Evolutionary conservation across 2,888 invertebrate genomes (phyloP), one percentile per base, ranked within the genome.

Genomic region (Trimorus sp.): DNA sequence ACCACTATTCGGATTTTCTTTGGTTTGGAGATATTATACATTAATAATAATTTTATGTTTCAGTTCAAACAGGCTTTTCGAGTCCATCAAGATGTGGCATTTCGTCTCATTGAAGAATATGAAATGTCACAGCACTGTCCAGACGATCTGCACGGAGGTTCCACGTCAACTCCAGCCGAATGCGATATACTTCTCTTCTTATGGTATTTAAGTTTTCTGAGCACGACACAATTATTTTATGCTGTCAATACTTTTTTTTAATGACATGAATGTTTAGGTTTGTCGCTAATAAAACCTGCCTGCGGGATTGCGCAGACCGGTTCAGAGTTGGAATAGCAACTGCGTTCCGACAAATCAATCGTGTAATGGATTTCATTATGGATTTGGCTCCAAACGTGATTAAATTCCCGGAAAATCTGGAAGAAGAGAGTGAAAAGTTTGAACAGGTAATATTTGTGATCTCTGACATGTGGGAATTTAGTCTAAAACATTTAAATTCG

Each of bases 31-130:
- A n/a, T n/a, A n/a, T n/a, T n/a, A n/a, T n/a, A n/a, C n/a, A n/a
- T n/a, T n/a, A n/a, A n/a, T n/a, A n/a, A n/a, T n/a, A 51, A 54
- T 54, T 54, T 54, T 14, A 7, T 51, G 14, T 26, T 26, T 26
- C 37, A 69, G 68, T 69, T 69, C 15, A 9, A 37, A 16, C 3
- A 65, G 48, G 48, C 65, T 16, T 65, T 65, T 16, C 65, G 65
- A 11, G 38, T 65, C 7, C 5, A 11, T 2, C 0, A 1, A 37
- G 58, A 58, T 37, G 38, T 69, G 5, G 58, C 68, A 15, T 58
- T 58, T 15, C 48, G 48, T 40, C 37, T 69, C 14, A 69, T 69
- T 58, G 58, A 69, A 37, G 26, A 2, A 6, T 69, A 56, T 37
- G 48, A 58, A 48, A 7, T 11, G 1, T 58, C 68, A 7, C 48